A percentile compares a stretch with the other conserved stretches of the same genome.
Conservation (phyloP, 2,888 invertebrate species). For the Oscheius onirici region DNA sequence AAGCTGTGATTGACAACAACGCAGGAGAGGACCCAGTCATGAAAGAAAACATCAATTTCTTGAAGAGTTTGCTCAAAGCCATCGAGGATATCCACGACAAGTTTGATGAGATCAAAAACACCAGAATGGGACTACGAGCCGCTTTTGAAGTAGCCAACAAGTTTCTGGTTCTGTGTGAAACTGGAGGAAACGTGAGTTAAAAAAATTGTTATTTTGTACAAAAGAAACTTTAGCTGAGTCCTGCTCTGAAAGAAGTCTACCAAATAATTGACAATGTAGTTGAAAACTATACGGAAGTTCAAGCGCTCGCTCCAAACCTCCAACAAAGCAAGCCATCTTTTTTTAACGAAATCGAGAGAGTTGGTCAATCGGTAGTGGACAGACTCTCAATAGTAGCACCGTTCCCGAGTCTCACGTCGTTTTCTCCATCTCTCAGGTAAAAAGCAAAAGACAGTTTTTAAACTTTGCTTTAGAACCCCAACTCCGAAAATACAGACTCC, state of each 20-base stretch:
- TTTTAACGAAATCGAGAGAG: slow-evolving; percentile 3
- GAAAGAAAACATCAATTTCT: slow-evolving; percentile 2
- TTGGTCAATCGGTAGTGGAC: slow-evolving; percentile 7
- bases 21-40: not conserved
- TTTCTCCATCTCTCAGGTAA: slow-evolving; percentile 11
- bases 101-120: slow-evolving; percentile 20
- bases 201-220: not conserved
- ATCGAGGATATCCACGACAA: slow-evolving; percentile 19
- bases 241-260: slow-evolving; percentile 3
- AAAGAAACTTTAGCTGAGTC: not conserved
- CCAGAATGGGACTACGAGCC: slow-evolving; percentile 3
- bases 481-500: not conserved
- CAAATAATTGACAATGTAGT: not conserved
- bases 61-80: slow-evolving; percentile 1
- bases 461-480: not conserved
- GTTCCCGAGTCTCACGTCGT: not conserved
- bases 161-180: not conserved
- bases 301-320: not conserved
- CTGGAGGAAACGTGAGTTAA: slow-evolving; percentile 8
- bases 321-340: not conserved
- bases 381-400: slow-evolving; percentile 6
- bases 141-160: slow-evolving; percentile 16
- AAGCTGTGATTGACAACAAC: slow-evolving; percentile 6
- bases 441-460: too few relatives aligned
- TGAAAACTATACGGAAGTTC: not conserved